These are phyloP conservation scores for Stegodyphus mimosarum DNA, from an alignment of 1,140 invertebrate genomes.

Conservation along the genomic window DNA sequence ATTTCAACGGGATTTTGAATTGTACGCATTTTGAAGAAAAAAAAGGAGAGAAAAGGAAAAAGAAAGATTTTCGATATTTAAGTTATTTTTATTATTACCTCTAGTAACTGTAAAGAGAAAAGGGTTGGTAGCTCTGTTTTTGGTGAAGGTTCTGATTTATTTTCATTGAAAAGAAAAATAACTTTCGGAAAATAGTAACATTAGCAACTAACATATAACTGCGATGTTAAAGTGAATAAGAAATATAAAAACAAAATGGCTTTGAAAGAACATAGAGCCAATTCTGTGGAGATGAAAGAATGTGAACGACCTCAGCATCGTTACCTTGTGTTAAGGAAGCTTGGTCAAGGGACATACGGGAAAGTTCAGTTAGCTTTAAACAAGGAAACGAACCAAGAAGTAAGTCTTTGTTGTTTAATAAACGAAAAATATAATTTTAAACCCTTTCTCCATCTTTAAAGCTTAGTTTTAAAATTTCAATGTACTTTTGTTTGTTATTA, in stretches of 20 bases:
- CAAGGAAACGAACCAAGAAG: slow-evolving; percentile 95
- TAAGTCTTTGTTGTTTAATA: slow-evolving; percentile 66
- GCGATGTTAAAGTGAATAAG: too few relatives aligned
- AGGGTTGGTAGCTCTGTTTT: not conserved
- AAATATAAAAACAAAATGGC: not conserved
- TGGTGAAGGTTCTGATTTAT: not conserved
- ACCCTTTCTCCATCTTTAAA: too few relatives aligned
- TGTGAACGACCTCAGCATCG: slow-evolving; percentile 69
- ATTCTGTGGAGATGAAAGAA: not conserved
- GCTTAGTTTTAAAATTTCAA: too few relatives aligned
- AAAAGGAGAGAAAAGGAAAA: not conserved
- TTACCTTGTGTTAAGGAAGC: slow-evolving; percentile 96
- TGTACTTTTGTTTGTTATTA: too few relatives aligned
- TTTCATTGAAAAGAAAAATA: not conserved
- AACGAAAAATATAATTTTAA: too few relatives aligned
- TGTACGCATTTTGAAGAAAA: too few relatives aligned
- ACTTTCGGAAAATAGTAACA: not conserved
- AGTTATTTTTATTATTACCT: not conserved
- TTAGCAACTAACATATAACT: not conserved
- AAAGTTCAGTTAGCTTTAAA: slow-evolving; percentile 97
- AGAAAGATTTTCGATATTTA: not conserved
- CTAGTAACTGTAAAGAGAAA: not conserved
- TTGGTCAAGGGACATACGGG: slow-evolving; percentile 98
- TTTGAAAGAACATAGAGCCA: not conserved
- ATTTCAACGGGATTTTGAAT: too few relatives aligned